phyloP scores from a whole-genome alignment of 2,113 vertebrate genomes.

The Promerops cafer region DNA sequence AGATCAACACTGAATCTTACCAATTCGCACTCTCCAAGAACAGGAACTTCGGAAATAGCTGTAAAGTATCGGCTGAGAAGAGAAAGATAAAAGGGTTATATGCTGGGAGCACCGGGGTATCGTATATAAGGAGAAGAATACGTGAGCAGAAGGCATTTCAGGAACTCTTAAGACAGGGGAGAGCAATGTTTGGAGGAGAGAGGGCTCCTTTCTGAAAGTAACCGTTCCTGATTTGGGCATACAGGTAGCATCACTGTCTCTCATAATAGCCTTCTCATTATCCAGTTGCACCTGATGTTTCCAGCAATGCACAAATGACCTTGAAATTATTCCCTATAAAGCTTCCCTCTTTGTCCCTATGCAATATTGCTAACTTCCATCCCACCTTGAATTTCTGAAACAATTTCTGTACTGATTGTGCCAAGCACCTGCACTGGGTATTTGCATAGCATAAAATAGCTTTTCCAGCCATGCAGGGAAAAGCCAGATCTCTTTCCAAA shows the following conservation, averaged over 20 bases:
- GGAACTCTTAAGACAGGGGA: neutral
- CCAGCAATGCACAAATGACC: neutral
- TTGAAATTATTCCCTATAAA: neutral
- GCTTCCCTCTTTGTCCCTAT: neutral
- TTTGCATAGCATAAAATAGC: neutral
- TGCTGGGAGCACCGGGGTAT: neutral
- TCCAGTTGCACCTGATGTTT: neutral
- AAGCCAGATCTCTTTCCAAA: neutral
- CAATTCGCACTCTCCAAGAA: conserved; percentile 94
- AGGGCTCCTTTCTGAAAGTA: neutral
- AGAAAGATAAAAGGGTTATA: neutral
- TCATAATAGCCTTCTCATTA: neutral
- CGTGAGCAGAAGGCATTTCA: neutral
- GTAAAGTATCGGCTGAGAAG: conserved; percentile 85
- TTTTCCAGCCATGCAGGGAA: neutral
- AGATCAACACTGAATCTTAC: conserved; percentile 70
- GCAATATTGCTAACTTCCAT: neutral
- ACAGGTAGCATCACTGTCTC: neutral
- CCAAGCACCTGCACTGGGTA: neutral
- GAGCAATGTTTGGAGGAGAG: neutral
- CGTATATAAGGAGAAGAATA: neutral
- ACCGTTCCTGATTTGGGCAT: neutral
- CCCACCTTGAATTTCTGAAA: neutral
- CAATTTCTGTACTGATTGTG: neutral
- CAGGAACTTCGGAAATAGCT: conserved; percentile 97